phyloP scores from a whole-genome alignment of 2,888 invertebrate genomes.

The Acanthosepion esculentum region DNA sequence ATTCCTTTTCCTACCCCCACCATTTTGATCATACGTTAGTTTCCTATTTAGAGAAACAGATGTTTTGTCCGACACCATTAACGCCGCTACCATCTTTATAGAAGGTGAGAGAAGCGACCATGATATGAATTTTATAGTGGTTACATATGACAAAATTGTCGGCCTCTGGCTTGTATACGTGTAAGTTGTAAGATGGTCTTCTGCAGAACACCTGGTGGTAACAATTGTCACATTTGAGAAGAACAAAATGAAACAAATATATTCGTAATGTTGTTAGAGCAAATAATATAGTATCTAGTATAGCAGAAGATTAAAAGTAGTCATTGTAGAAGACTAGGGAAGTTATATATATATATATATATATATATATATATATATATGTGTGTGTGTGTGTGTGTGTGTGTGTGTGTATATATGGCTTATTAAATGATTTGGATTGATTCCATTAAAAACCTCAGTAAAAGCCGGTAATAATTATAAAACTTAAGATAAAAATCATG shows the following conservation, averaged over 20 bases:
- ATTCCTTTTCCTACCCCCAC: background rate
- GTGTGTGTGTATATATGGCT: too few relatives aligned
- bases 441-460: too few relatives aligned
- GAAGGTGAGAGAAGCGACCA: background rate
- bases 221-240: background rate
- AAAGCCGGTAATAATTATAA: too few relatives aligned
- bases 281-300: background rate
- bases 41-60: background rate
- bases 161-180: background rate
- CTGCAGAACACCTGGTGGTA: background rate
- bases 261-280: background rate
- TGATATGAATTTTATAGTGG: conserved; percentile 4
- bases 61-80: background rate
- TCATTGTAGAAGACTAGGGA: background rate
- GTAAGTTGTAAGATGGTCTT: background rate
- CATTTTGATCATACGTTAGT: background rate
- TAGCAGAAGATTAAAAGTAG: background rate
- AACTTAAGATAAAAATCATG: too few relatives aligned
- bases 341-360: too few relatives aligned
- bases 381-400: too few relatives aligned
- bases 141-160: background rate
- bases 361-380: too few relatives aligned
- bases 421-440: too few relatives aligned
- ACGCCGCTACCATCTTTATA: background rate
- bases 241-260: background rate